phyloP scores from a whole-genome alignment of 2,113 vertebrate species.

The Brachionichthys hirsutus region DNA sequence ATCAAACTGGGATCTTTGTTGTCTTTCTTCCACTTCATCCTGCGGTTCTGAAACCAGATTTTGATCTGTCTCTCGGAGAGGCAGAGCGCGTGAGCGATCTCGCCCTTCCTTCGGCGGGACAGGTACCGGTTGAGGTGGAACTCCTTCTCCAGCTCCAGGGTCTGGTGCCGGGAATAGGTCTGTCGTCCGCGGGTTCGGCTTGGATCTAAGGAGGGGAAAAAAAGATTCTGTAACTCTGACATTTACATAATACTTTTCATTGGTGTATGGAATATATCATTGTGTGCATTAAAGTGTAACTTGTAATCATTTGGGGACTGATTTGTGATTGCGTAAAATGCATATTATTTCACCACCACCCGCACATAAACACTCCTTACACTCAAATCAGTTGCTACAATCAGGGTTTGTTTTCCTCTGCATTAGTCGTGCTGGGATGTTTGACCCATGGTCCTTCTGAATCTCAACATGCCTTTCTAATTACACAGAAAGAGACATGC shows the following conservation, averaged over 20 bases:
- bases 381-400: too few species aligned
- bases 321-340: too few species aligned
- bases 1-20: slow-evolving; percentile 58
- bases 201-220: slow-evolving; percentile 77
- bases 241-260: background rate
- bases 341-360: too few species aligned
- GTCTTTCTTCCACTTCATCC: slow-evolving; percentile 95
- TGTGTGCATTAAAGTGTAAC: too few species aligned
- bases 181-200: slow-evolving; percentile 87
- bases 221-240: background rate
- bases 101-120: slow-evolving; percentile 85
- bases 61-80: slow-evolving; percentile 91
- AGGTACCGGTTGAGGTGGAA: slow-evolving; percentile 93
- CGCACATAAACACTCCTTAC: too few species aligned
- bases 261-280: too few species aligned
- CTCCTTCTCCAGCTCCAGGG: slow-evolving; percentile 91
- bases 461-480: too few species aligned
- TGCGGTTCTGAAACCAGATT: slow-evolving; percentile 93
- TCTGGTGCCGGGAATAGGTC: slow-evolving; percentile 92
- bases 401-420: too few species aligned
- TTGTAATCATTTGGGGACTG: too few species aligned
- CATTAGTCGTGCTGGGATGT: too few species aligned
- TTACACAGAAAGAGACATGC: too few species aligned
- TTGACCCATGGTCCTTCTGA: too few species aligned
- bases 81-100: slow-evolving; percentile 86